phyloP scores from a whole-genome alignment of 2,797 vertebrate species.

The Hirundo rustica region DNA sequence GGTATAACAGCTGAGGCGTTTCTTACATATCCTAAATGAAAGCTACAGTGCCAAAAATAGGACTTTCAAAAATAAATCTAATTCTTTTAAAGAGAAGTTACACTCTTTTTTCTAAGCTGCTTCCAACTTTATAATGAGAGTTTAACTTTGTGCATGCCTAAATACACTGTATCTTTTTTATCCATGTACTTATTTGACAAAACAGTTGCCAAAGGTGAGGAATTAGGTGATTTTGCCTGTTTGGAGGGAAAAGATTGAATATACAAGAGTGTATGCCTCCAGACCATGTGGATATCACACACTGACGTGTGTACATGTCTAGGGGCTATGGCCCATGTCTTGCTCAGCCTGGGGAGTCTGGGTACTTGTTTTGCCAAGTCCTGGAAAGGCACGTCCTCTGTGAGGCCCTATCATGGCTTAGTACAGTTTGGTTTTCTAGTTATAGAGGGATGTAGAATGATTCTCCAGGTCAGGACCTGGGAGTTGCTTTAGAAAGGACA shows the following conservation, averaged over 20 bases:
- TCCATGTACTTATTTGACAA: neutral
- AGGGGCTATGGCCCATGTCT: neutral
- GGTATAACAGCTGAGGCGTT: neutral
- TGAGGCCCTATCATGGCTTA: neutral
- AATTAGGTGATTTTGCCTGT: neutral
- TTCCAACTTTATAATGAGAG: neutral
- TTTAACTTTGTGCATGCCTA: neutral
- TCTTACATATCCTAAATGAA: neutral
- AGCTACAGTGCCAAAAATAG: neutral
- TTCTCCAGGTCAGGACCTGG: too few relatives aligned
- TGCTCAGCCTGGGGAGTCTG: neutral
- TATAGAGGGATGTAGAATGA: too few relatives aligned
- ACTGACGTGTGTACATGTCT: accelerated
- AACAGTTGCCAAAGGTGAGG: neutral
- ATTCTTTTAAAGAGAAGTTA: neutral
- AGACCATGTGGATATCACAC: neutral
- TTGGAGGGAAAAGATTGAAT: neutral
- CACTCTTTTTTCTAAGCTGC: neutral
- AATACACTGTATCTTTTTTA: neutral
- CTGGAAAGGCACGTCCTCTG: neutral
- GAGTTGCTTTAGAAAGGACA: too few relatives aligned
- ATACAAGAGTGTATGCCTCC: neutral
- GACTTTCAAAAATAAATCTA: neutral
- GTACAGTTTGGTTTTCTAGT: too few relatives aligned
- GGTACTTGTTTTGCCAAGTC: neutral